Base-by-base conservation (phyloP, 2,888 invertebrate species). In the Timema podura region DNA sequence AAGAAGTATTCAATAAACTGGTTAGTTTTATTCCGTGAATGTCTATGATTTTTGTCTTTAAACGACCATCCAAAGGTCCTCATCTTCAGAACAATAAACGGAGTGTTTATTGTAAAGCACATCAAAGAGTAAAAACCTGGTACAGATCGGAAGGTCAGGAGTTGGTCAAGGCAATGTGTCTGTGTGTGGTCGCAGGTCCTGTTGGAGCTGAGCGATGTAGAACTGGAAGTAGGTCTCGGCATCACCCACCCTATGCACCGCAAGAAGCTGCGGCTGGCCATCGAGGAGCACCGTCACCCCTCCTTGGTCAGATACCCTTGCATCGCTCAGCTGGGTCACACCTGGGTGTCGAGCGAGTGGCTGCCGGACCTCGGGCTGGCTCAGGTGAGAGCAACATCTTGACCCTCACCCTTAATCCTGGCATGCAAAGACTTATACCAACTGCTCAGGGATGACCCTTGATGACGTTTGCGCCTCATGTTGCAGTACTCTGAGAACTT, bases 301-400 rank as follows among this genome's bases (percentile, higher is more conserved):
- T 90, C 92, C 75, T 85, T 93, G 75, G 92, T 94, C 78, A 88
- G 94, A 75, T 95, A 94, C 82, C 93, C 94, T 0, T 91, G 89
- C 78, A 93, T 95, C 76, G 91, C 92, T 11, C 91, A 92, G 78
- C 85, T 96, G 73, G 91, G 92, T 66, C 95, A 96, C 81, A 93
- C 93, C 16, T 97, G 96, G 96, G 95, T 96, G 48, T 92, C 94
- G 47, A 91, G 93, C 67, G 94, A 95, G 79, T 96, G 96, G 95
- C 82, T 97, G 75, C 93, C 94, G 1, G 95, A 96, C 79, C 86
- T 97, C 68, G 96, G 96, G 70, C 83, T 97, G 70, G 89, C 94
- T 10, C 90, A 90, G 85, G 89, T 65, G 30, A 16, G 10, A 30
- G 30, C 30, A 1, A 30, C 30, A 30, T 30, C 30, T 30, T 30